Evolutionary conservation across 2,797 vertebrate species (phyloP).

Genomic region (Tenualosa ilisha): DNA sequence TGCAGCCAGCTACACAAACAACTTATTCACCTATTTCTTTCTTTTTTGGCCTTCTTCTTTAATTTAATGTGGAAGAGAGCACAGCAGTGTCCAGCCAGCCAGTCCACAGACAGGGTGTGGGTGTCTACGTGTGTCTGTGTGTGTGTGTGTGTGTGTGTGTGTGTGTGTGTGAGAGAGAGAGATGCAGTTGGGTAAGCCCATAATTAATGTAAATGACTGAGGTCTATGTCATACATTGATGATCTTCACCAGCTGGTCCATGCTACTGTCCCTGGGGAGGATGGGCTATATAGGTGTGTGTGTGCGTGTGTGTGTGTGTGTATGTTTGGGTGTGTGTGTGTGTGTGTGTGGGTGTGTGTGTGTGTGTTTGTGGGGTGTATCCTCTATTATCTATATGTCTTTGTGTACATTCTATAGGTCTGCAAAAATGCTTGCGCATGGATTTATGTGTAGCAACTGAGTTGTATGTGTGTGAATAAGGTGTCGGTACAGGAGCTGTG

Average conservation of each 20-base stretch:
- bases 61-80: slow-evolving; percentile 6
- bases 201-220: no score
- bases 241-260: no score
- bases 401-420: not conserved
- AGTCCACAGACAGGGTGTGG: not conserved
- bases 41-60: not conserved
- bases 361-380: no score
- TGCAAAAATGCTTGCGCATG: not conserved
- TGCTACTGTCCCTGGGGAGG: no score
- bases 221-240: no score
- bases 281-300: not conserved
- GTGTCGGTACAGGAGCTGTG: no score
- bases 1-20: not conserved
- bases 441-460: not conserved
- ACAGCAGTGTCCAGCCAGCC: not conserved
- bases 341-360: not conserved
- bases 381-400: not conserved
- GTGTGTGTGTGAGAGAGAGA: not conserved
- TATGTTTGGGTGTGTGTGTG: not conserved
- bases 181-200: no score
- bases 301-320: not conserved
- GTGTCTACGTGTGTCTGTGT: not conserved
- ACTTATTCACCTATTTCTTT: no score
- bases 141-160: slow-evolving; percentile 6
- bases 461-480: not conserved